Evolutionary conservation across 2,888 invertebrate species (phyloP).

Genomic region (Ctena decussata): DNA sequence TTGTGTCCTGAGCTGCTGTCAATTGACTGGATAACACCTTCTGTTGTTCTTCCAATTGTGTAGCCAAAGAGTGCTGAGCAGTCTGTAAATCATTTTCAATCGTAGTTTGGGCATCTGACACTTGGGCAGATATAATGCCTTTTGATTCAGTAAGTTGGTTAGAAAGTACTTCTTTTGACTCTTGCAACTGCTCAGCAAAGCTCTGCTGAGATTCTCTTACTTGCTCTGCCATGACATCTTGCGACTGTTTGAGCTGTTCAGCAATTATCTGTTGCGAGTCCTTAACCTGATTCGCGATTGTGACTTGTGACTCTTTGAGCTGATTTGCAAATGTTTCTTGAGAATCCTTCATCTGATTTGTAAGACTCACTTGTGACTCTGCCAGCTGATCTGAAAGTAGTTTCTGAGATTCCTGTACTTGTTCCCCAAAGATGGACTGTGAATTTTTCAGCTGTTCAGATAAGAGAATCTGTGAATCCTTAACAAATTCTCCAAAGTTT

Average conservation of each 20-base stretch:
- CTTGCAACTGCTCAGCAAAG: slow-evolving; percentile 47
- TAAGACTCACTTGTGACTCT: slow-evolving; percentile 58
- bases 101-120: slow-evolving; percentile 29
- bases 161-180: slow-evolving; percentile 44
- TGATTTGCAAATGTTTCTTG: slow-evolving; percentile 54
- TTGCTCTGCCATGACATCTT: slow-evolving; percentile 60
- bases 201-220: slow-evolving; percentile 42
- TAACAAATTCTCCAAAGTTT: slow-evolving; percentile 61
- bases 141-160: slow-evolving; percentile 54
- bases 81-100: slow-evolving; percentile 52
- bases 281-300: slow-evolving; percentile 58
- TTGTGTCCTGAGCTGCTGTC: slow-evolving; percentile 39
- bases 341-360: slow-evolving; percentile 59
- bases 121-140: slow-evolving; percentile 35
- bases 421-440: slow-evolving; percentile 57
- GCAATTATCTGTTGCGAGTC: slow-evolving; percentile 62
- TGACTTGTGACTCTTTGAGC: slow-evolving; percentile 56
- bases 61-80: slow-evolving; percentile 40
- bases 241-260: slow-evolving; percentile 59
- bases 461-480: slow-evolving; percentile 53
- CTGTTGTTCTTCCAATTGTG: slow-evolving; percentile 56
- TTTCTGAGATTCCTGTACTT: slow-evolving; percentile 63
- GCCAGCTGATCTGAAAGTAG: slow-evolving; percentile 53
- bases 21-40: slow-evolving; percentile 51
- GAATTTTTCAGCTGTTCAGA: slow-evolving; percentile 60